Base-by-base conservation (phyloP, 2,113 vertebrate genomes). In the Scortum barcoo region DNA sequence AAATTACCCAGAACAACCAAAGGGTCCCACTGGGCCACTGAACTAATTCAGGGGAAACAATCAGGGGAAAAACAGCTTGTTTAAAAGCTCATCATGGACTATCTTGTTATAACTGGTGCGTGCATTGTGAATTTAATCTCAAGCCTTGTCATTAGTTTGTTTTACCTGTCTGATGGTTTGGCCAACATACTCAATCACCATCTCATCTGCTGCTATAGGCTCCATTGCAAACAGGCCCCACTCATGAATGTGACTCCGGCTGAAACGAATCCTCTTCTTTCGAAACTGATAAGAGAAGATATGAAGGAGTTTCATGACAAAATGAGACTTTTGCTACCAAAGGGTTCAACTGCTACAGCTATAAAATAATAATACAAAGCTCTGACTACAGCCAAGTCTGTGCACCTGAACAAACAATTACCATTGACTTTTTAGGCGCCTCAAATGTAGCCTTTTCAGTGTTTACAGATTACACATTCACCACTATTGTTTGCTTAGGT, bases 221-320 rank as follows among this genome's bases (percentile, higher is more conserved):
- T 99, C 98, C 97, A 98, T 96, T 16, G 98, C 98, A 58, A 99
- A 99, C 91, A 99, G 95, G 58, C 98, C 98, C 98, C 98, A 99
- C 93, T 99, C 98, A 0, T 99, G 98, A 82, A 99, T 99, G 95
- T 97, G 97, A 94, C 98, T 99, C 90, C 96, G 97, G 83, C 96
- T 96, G 94, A 99, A 99, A 58, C 97, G 94, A 85, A 99, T 96
- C 86, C 96, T 97, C 85, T 99, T 99, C 95, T 97, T 99, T 74
- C 98, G 97, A 90, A 98, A 99, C 98, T 99, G 86, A 51, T 44
- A 62, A 1, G 12, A 36, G 20, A 57, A 48, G 6, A 84, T 24
- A 56, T 9, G 11, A 74, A 62, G 22, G 22, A 48, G 24, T 42
- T 57, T 61, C 0, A 33, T n/a, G 42, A 28, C 19, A 50, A 30